phyloP scores from a whole-genome alignment of 1,140 invertebrate species.

The Sinella curviseta region DNA sequence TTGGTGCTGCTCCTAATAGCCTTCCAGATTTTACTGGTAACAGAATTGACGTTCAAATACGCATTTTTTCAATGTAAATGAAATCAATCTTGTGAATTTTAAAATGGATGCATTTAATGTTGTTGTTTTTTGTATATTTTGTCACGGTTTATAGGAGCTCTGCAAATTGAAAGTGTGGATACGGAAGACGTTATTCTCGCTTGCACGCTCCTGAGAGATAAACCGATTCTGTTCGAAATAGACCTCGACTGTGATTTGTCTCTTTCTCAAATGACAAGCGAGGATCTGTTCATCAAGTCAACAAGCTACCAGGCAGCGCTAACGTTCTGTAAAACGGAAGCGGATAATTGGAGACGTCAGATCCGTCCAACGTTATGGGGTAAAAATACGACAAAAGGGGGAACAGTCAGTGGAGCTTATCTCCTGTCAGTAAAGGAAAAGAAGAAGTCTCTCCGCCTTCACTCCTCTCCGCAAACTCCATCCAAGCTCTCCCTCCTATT shows the following conservation, averaged over 20 bases:
- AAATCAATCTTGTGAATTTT: not conserved
- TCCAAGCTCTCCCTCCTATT: conserved; percentile 48
- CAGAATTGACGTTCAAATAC: not conserved
- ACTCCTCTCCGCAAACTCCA: conserved; percentile 39
- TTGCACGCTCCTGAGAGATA: conserved; percentile 54
- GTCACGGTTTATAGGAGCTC: conserved; percentile 48
- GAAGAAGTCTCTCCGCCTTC: conserved; percentile 43
- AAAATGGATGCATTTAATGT: not conserved
- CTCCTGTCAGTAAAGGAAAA: conserved; percentile 37
- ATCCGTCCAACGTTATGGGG: conserved; percentile 39
- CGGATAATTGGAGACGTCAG: conserved; percentile 49
- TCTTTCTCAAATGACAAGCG: conserved; percentile 49
- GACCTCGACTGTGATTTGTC: conserved; percentile 54
- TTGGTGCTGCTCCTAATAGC: conserved; percentile 52
- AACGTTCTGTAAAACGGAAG: conserved; percentile 45
- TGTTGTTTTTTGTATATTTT: conserved; percentile 27
- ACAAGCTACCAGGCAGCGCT: conserved; percentile 48
- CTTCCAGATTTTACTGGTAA: conserved; percentile 54
- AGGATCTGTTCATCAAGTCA: conserved; percentile 49
- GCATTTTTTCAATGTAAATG: not conserved
- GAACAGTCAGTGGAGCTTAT: conserved; percentile 35
- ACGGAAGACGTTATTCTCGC: conserved; percentile 55
- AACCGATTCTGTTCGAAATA: conserved; percentile 54
- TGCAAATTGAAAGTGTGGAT: conserved; percentile 52
- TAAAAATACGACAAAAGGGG: conserved; percentile 13